These are phyloP conservation scores for Myiozetetes cayanensis DNA, from an alignment of 2,113 vertebrate species.

Conservation along the genomic window DNA sequence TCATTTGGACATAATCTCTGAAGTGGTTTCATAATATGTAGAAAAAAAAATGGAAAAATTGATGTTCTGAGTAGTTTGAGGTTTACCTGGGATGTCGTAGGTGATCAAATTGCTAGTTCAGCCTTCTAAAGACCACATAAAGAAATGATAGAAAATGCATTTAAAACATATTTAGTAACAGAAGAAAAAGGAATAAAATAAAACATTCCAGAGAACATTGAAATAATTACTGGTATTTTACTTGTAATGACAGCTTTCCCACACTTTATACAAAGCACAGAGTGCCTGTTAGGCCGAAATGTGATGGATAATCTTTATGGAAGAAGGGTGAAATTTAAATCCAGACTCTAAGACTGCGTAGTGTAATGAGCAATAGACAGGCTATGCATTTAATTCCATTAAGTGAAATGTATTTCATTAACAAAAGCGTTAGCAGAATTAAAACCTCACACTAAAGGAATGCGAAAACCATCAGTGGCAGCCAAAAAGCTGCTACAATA, in stretches of 20 bases:
- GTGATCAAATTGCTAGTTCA: neutral
- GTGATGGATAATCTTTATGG: neutral
- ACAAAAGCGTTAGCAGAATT: constrained; percentile 34
- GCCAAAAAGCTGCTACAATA: constrained; percentile 45
- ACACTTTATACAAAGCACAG: constrained; percentile 34
- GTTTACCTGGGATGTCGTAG: neutral
- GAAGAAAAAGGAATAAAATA: constrained; percentile 2
- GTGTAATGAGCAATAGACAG: constrained; percentile 6
- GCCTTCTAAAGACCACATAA: neutral
- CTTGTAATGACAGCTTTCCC: constrained; percentile 41
- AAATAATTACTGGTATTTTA: constrained; percentile 22
- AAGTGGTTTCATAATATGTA: neutral
- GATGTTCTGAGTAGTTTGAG: neutral
- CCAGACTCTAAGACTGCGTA: constrained; percentile 9
- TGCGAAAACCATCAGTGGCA: constrained; percentile 35
- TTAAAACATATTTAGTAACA: neutral
- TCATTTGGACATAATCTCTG: neutral
- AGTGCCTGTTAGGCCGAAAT: constrained; percentile 33
- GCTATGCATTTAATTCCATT: constrained; percentile 33
- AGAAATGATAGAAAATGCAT: neutral
- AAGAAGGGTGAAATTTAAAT: constrained; percentile 37
- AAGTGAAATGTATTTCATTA: constrained; percentile 55
- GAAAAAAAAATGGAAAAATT: neutral
- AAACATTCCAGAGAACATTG: constrained; percentile 5
- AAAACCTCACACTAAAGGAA: constrained; percentile 41